Base-by-base conservation (phyloP, 2,888 invertebrate species). In the Volucella zonaria region DNA sequence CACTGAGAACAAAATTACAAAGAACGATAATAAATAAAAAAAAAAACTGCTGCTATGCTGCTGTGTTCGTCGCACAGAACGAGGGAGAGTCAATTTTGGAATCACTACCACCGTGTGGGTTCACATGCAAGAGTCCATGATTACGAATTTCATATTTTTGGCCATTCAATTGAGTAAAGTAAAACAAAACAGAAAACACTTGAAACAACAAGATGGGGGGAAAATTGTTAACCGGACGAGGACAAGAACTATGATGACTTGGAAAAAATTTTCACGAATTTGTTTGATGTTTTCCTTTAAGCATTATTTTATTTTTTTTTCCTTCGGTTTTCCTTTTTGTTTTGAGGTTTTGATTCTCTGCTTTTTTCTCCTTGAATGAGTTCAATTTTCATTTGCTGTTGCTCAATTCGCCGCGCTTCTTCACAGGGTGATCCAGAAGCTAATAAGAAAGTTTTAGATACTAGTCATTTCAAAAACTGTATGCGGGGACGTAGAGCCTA, bases 241-340 rank as follows among this genome's bases (percentile, higher is more conserved):
- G 64, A 58, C 49, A 71, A 51, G 49, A 64, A 45, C 51, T 52
- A 51, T 18, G 80, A 80, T 71, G 70, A 76, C 80, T 78, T 56
- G 79, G 79, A 61, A 71, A 80, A 83, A 80, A 38, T 83, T 83
- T 83, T 68, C 80, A 79, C 62, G 67, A 80, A 70, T 61, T 83
- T 82, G 70, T 83, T 79, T 83, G 83, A 83, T 83, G 83, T 83
- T 83, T 83, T 75, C 49, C 75, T 83, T 83, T 71, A 12, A 67
- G 61, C 75, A 70, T 79, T 61, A 70, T 79, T 67, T 83, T 64
- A 59, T 74, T 45, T 38, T 61, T 49, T 31, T 42, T 49, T 31
- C 18, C 51, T 43, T 23, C 2, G 18, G 18, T 23, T 38, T 47
- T 47, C 58, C 61, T 66, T 76, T 62, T 77, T 77, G 80, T 77